Percentiles rank a stretch among this genome's conserved stretches.
phyloP scores from a whole-genome alignment of 2,888 invertebrate genomes.

The Adelphocoris suturalis region DNA sequence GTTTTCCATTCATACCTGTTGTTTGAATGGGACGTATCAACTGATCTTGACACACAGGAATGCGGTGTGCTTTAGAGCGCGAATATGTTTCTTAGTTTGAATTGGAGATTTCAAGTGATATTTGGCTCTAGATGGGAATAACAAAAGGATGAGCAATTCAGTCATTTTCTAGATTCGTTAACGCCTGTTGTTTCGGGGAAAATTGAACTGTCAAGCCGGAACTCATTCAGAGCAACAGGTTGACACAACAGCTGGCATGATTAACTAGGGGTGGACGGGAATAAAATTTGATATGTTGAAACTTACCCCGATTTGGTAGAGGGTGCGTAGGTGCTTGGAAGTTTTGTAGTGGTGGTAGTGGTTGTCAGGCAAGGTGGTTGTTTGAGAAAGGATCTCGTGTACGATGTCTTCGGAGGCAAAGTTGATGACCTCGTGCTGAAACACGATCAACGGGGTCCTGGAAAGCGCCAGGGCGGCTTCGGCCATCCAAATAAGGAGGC shows the following conservation, averaged over 20 bases:
- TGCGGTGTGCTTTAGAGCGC: background rate
- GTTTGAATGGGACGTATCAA: conserved; percentile 16
- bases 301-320: conserved; percentile 89
- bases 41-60: background rate
- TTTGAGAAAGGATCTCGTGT: conserved; percentile 70
- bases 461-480: conserved; percentile 72
- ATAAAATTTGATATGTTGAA: conserved; percentile 30
- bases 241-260: conserved; percentile 29
- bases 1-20: conserved; percentile 9
- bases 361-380: conserved; percentile 69
- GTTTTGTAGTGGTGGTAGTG: conserved; percentile 72
- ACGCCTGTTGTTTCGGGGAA: background rate
- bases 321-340: conserved; percentile 80
- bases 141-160: no score
- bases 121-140: no score
- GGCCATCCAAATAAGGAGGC: conserved; percentile 72
- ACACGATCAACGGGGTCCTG: conserved; percentile 75
- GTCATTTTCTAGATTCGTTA: background rate
- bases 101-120: no score
- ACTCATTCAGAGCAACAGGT: conserved; percentile 18
- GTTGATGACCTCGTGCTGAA: conserved; percentile 75
- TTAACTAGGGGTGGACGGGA: background rate
- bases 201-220: background rate
- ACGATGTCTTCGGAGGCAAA: conserved; percentile 72
- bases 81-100: background rate